phyloP scores from a whole-genome alignment of 1,140 invertebrate species.

The Diorhabda carinulata region DNA sequence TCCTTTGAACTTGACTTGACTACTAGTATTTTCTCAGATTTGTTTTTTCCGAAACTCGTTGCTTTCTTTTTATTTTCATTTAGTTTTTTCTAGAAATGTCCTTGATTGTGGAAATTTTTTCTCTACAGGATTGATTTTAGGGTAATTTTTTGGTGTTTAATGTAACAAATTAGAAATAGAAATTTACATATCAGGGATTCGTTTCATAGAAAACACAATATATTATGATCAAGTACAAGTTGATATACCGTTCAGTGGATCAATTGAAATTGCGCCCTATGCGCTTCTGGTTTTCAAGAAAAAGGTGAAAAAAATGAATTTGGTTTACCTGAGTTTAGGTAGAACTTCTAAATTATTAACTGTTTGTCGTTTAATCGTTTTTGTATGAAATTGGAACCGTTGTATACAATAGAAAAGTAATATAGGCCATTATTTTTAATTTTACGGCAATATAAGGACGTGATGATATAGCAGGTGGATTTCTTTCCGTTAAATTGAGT shows the following conservation, averaged over 20 bases:
- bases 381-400: constrained; percentile 1
- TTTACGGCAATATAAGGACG: constrained; percentile 6
- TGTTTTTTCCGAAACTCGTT: background rate
- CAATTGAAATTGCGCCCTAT: too few species aligned
- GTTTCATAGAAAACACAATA: too few species aligned
- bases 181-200: too few species aligned
- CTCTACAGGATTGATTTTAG: too few species aligned
- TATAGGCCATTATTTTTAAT: constrained; percentile 7
- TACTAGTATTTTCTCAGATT: background rate
- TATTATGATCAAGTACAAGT: too few species aligned
- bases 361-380: background rate
- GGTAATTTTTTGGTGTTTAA: too few species aligned
- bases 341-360: background rate
- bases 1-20: background rate
- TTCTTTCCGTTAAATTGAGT: background rate
- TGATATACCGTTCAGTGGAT: too few species aligned
- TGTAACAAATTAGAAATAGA: too few species aligned
- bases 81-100: background rate
- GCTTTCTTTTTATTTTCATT: background rate
- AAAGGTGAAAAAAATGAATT: background rate
- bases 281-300: background rate
- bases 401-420: background rate
- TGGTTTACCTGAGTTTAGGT: background rate
- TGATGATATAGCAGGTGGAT: constrained; percentile 5
- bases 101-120: too few species aligned